Conservation (phyloP, 2,888 invertebrate genomes). For the Chymomyza procnemis region DNA sequence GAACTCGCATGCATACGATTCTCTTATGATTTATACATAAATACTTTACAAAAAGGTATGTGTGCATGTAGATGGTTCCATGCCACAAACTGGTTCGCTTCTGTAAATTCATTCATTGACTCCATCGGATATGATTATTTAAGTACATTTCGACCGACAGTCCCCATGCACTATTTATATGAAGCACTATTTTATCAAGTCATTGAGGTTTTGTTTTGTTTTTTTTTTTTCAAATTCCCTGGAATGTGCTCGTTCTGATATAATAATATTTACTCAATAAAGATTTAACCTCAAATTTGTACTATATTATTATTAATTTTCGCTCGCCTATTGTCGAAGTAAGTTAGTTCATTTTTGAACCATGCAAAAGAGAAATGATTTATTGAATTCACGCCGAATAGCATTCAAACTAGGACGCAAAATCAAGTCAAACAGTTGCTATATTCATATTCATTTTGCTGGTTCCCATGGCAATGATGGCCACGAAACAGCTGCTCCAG, state of each 20-base stretch:
- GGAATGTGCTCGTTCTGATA: background rate
- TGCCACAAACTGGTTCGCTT: background rate
- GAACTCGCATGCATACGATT: background rate
- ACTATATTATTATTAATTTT: too few species aligned
- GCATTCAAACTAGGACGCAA: too few species aligned
- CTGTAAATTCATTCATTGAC: background rate
- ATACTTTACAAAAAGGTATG: too few species aligned
- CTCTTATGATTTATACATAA: background rate
- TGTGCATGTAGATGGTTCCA: background rate
- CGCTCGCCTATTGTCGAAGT: too few species aligned
- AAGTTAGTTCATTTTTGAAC: too few species aligned
- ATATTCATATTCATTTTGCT: too few species aligned
- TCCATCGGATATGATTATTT: background rate
- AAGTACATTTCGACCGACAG: background rate
- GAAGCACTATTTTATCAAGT: background rate
- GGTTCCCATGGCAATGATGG: slow-evolving; percentile 4
- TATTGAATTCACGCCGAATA: too few species aligned
- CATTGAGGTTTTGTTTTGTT: background rate
- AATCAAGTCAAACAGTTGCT: background rate
- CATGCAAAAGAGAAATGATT: too few species aligned
- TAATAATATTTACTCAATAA: too few species aligned
- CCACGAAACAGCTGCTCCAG: slow-evolving; percentile 62
- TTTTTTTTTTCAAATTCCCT: background rate
- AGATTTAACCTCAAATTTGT: too few species aligned
- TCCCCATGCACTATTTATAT: background rate